Conservation (phyloP, 92 coral and sea anemone species). For the Ricordea florida region DNA sequence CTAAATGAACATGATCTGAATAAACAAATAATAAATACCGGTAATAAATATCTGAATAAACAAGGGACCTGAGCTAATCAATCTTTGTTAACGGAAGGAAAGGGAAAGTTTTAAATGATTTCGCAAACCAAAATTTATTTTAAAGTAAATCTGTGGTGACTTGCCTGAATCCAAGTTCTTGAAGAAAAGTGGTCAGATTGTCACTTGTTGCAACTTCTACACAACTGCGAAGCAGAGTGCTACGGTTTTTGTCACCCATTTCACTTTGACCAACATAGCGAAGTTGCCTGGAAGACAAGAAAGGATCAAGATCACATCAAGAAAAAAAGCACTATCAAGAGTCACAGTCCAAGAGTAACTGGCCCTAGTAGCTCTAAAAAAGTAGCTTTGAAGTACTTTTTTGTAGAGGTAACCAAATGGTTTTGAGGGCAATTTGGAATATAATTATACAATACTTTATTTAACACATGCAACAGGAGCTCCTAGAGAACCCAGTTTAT, state of each 20-base stretch:
- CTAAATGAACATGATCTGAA: no score
- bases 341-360: no score
- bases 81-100: no score
- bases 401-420: not conserved
- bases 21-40: no score
- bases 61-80: no score
- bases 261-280: slow-evolving; percentile 97
- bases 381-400: not conserved
- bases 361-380: no score
- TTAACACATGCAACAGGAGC: no score
- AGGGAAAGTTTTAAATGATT: no score
- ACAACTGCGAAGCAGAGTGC: slow-evolving; percentile 87
- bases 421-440: not conserved
- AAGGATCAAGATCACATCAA: not conserved
- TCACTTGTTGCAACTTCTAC: slow-evolving; percentile 93
- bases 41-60: no score
- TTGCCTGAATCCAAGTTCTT: slow-evolving; percentile 91
- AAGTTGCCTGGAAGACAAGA: slow-evolving; percentile 68
- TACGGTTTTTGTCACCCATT: slow-evolving; percentile 92
- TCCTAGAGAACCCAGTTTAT: no score
- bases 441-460: no score
- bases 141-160: not conserved
- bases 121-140: no score
- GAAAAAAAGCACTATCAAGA: not conserved
- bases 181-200: slow-evolving; percentile 84